phyloP scores from a whole-genome alignment of 2,888 invertebrate species.

The Melitaea athalia region DNA sequence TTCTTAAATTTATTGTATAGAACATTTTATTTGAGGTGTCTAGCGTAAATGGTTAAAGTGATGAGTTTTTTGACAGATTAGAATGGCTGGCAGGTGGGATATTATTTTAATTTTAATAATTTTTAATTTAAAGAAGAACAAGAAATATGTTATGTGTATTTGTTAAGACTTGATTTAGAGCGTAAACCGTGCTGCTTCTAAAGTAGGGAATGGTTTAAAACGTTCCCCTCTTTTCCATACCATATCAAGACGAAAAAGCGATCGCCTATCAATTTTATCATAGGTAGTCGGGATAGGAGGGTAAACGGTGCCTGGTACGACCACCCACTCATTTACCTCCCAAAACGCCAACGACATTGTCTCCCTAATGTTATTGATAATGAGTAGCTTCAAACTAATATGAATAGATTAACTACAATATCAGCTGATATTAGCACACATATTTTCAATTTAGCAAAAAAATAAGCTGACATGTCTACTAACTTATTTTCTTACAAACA shows the following conservation, averaged over 20 bases:
- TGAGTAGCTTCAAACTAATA: neutral
- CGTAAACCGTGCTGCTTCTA: conserved; percentile 14
- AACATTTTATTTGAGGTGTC: conserved; percentile 36
- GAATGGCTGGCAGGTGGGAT: conserved; percentile 77
- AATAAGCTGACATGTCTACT: neutral
- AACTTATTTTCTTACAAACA: neutral
- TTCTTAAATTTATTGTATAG: conserved; percentile 36
- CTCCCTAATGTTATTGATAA: conserved; percentile 3
- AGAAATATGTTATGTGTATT: neutral
- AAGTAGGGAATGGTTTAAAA: conserved; percentile 21
- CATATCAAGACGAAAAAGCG: conserved; percentile 41
- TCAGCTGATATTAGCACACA: neutral
- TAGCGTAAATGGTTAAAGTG: conserved; percentile 41
- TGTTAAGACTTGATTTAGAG: neutral
- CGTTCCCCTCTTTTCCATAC: conserved; percentile 56
- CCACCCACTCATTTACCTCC: conserved; percentile 15
- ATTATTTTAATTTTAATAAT: conserved; percentile 26
- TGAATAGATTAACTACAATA: neutral
- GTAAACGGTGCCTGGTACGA: conserved; percentile 68
- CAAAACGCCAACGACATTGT: neutral
- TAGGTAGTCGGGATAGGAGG: conserved; percentile 57
- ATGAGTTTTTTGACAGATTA: conserved; percentile 72
- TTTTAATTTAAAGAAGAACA: conserved; percentile 37
- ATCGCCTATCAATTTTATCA: conserved; percentile 66
- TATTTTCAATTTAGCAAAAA: neutral